These are phyloP conservation scores for Drosophila orena DNA, from an alignment of 1,140 invertebrate genomes.

Conservation along the genomic window DNA sequence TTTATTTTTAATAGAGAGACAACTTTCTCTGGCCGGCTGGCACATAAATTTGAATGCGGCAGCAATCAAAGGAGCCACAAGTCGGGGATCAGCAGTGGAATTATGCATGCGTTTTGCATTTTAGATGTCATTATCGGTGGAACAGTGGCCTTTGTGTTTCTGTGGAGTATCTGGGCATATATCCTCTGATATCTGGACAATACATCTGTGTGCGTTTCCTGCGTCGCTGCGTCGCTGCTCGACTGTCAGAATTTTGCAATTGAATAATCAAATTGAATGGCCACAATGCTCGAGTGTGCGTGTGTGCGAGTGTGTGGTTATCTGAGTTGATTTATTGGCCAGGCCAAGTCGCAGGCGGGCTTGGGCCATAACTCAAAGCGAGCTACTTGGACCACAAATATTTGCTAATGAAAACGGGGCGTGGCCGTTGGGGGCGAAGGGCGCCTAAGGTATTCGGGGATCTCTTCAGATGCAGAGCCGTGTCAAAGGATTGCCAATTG, in stretches of 20 bases:
- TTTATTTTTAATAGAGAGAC: constrained; percentile 81
- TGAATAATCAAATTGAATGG: constrained; percentile 74
- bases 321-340: constrained; percentile 69
- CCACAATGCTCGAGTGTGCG: constrained; percentile 34
- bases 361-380: constrained; percentile 66
- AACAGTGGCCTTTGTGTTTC: constrained; percentile 7
- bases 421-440: neutral
- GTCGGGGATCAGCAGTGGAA: constrained; percentile 15
- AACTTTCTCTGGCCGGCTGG: constrained; percentile 47
- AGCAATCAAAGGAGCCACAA: constrained; percentile 18
- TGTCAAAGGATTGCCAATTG: constrained; percentile 49
- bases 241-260: constrained; percentile 73
- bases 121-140: constrained; percentile 67
- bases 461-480: constrained; percentile 3
- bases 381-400: constrained; percentile 63
- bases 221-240: constrained; percentile 56
- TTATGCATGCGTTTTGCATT: constrained; percentile 68
- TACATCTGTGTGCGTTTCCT: constrained; percentile 68
- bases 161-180: constrained; percentile 13
- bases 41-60: constrained; percentile 31
- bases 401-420: constrained; percentile 72
- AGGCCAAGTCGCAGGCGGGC: constrained; percentile 21
- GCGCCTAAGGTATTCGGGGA: neutral
- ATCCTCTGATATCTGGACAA: constrained; percentile 42
- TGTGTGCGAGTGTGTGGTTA: constrained; percentile 19